A percentile compares a stretch with the other conserved stretches of the same genome.
Evolutionary conservation across 1,140 invertebrate species (phyloP).

Genomic region (Psix sp.): DNA sequence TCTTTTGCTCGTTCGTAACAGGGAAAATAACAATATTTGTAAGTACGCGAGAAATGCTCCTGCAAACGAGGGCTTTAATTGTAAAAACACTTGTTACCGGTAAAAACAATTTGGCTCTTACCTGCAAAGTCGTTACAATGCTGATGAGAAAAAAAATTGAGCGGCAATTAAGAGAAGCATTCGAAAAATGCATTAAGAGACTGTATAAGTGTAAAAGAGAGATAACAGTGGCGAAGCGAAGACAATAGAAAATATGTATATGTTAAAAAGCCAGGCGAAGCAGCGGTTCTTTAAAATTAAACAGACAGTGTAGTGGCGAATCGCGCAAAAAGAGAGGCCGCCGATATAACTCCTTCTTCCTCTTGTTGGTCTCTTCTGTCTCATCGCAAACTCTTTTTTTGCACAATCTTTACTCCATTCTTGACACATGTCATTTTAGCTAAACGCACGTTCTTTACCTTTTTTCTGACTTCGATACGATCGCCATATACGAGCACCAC

Average conservation of each 20-base stretch:
- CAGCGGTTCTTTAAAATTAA: constrained; percentile 50
- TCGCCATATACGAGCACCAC: constrained; percentile 79
- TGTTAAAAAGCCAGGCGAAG: constrained; percentile 65
- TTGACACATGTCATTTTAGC: constrained; percentile 50
- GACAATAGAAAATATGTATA: constrained; percentile 42
- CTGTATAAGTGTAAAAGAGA: constrained; percentile 31
- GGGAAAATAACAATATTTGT: constrained; percentile 9
- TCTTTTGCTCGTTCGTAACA: no score
- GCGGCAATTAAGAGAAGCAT: constrained; percentile 22
- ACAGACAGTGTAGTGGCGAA: constrained; percentile 51
- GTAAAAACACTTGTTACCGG: constrained; percentile 13
- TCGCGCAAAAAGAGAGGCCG: constrained; percentile 56
- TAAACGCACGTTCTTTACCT: constrained; percentile 75
- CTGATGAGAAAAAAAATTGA: constrained; percentile 25
- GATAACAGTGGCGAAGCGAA: constrained; percentile 53
- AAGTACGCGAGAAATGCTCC: background rate
- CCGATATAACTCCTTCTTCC: constrained; percentile 25
- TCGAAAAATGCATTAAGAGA: constrained; percentile 22
- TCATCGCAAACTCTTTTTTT: constrained; percentile 54
- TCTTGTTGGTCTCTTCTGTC: constrained; percentile 35
- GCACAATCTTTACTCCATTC: constrained; percentile 52
- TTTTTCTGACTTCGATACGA: constrained; percentile 79
- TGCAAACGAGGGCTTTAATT: constrained; percentile 2
- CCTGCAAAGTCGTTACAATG: background rate
- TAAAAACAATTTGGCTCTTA: constrained; percentile 18